Evolutionary conservation across 2,797 vertebrate genomes (phyloP).

Genomic region (Scolopax rusticola): DNA sequence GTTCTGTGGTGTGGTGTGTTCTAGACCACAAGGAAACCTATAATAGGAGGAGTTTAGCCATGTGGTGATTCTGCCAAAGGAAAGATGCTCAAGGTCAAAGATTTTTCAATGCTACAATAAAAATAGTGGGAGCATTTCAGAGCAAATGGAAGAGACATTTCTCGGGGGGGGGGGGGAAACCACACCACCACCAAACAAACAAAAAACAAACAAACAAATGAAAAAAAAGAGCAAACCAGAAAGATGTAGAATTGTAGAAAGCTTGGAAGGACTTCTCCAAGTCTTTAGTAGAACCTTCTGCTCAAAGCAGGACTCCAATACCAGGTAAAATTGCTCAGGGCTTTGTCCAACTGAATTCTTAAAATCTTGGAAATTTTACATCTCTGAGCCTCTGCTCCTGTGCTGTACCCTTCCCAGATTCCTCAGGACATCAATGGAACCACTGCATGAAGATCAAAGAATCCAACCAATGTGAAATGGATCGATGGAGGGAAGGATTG

Average conservation of each 20-base stretch:
- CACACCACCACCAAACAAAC: too few relatives aligned
- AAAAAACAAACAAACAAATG: background rate
- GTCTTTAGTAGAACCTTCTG: background rate
- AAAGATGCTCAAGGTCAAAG: background rate
- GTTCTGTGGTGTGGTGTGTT: background rate
- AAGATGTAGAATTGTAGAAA: background rate
- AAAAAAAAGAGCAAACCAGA: background rate
- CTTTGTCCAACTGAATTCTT: background rate
- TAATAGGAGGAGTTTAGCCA: background rate
- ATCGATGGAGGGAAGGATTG: background rate
- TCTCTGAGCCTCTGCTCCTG: background rate
- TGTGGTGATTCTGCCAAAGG: background rate
- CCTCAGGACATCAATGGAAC: background rate
- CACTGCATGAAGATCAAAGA: background rate
- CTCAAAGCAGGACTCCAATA: background rate
- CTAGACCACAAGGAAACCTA: conserved; percentile 23
- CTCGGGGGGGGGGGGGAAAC: background rate
- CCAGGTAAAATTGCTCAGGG: background rate
- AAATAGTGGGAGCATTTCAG: background rate
- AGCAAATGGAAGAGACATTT: background rate
- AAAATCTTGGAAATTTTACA: background rate
- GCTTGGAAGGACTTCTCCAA: background rate
- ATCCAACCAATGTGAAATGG: background rate
- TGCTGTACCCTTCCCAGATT: background rate
- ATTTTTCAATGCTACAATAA: background rate